These are phyloP conservation scores for Saccostrea cuccullata DNA, from an alignment of 1,140 invertebrate species.

Conservation along the genomic window DNA sequence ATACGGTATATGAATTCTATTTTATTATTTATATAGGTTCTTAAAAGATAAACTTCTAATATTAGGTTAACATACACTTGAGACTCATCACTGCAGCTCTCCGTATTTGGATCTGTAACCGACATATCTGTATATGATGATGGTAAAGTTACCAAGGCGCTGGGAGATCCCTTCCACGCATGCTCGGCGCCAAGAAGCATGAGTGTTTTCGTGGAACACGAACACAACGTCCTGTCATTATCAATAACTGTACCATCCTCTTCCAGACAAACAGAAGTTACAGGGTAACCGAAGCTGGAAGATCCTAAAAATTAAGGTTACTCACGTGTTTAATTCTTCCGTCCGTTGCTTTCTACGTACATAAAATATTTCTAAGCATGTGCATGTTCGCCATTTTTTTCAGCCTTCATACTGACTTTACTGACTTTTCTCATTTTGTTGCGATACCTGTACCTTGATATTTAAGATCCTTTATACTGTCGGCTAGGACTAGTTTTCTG, in stretches of 20 bases:
- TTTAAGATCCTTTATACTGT: conserved; percentile 16
- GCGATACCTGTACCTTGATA: conserved; percentile 16
- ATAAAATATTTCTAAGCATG: background rate
- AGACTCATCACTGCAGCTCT: background rate
- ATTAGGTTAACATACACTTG: background rate
- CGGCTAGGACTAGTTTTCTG: conserved; percentile 23
- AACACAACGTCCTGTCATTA: background rate
- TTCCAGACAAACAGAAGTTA: conserved; percentile 25
- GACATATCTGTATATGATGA: background rate
- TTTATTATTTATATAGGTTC: no score
- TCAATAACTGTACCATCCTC: conserved; percentile 37
- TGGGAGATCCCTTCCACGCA: conserved; percentile 7
- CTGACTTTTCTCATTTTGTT: no score
- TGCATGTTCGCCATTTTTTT: no score
- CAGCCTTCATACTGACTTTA: no score
- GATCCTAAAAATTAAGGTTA: conserved; percentile 4
- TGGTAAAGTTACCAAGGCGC: background rate
- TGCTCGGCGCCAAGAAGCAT: conserved; percentile 30
- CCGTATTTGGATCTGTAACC: no score
- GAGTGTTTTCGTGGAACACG: background rate
- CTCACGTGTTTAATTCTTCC: background rate
- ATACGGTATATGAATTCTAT: no score
- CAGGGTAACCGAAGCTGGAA: background rate
- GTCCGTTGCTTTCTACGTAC: background rate
- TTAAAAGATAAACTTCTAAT: background rate